Percentiles rank a stretch among this genome's conserved stretches.
Evolutionary conservation across 30 jellyfish, hydroid and myxozoan genomes (phyloP).

Genomic region (Hydra vulgaris): DNA sequence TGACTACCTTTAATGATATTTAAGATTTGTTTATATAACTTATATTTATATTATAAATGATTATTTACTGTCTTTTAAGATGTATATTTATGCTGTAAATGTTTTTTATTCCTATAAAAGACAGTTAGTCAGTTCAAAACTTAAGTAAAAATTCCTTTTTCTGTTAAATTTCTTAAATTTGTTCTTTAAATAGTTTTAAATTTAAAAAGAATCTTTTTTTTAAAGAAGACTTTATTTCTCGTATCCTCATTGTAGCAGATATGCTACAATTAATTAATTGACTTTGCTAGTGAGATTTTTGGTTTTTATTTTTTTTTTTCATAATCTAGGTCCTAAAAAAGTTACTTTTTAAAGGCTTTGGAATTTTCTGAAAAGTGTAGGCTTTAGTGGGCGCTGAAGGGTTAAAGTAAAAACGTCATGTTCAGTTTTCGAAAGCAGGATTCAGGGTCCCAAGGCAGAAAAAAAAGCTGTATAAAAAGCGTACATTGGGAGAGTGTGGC

Average conservation of each 20-base stretch:
- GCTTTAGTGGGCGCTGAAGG: neutral
- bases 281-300: neutral
- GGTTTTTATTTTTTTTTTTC: neutral
- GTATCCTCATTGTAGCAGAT: neutral
- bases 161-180: neutral
- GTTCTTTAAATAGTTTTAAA: neutral
- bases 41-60: neutral
- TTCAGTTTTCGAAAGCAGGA: too few relatives aligned
- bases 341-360: neutral
- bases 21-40: neutral
- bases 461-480: too few relatives aligned
- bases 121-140: neutral
- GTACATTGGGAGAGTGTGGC: too few relatives aligned
- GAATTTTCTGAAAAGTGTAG: neutral
- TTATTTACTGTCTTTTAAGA: neutral
- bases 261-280: neutral
- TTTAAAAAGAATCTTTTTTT: too few relatives aligned
- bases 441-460: too few relatives aligned
- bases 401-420: too few relatives aligned
- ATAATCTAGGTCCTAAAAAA: neutral
- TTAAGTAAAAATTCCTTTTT: neutral
- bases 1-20: neutral
- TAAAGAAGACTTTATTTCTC: neutral
- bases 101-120: neutral
- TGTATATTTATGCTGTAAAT: neutral